Conservation (phyloP, 2,888 invertebrate genomes). For the Cheiracanthium punctorium region DNA sequence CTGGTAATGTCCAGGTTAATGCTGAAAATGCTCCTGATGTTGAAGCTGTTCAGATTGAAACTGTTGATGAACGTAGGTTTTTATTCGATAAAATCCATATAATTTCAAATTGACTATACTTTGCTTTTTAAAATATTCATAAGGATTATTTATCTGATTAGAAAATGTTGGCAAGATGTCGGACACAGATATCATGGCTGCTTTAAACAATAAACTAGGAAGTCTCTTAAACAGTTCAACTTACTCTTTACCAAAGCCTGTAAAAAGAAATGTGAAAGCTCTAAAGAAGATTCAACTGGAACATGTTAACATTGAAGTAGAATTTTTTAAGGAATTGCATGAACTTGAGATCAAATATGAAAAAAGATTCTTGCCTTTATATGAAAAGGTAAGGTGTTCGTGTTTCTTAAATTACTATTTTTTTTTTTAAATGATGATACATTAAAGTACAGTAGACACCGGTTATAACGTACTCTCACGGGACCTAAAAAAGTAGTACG, state of each 20-base stretch:
- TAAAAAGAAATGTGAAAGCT: conserved; percentile 88
- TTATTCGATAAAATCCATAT: too few species aligned
- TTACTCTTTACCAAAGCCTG: conserved; percentile 81
- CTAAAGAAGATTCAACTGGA: conserved; percentile 90
- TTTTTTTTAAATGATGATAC: too few species aligned
- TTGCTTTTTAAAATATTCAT: too few species aligned
- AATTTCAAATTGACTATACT: too few species aligned
- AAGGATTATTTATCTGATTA: background rate
- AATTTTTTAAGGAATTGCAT: conserved; percentile 96
- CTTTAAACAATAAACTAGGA: conserved; percentile 30
- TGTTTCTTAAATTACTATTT: background rate
- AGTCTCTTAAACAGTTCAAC: conserved; percentile 5
- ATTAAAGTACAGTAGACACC: too few species aligned
- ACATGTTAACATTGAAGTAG: conserved; percentile 89
- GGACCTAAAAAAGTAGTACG: too few species aligned
- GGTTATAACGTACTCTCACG: too few species aligned
- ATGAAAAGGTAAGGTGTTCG: conserved; percentile 83
- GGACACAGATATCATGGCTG: conserved; percentile 14
- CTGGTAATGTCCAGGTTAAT: conserved; percentile 18
- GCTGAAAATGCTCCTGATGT: conserved; percentile 3
- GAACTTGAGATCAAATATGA: conserved; percentile 93
- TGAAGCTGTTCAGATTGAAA: conserved; percentile 48
- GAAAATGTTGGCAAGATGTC: background rate
- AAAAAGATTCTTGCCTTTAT: conserved; percentile 79
- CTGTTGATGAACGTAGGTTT: conserved; percentile 36